Percentiles rank a stretch among this genome's conserved stretches.
phyloP scores from a whole-genome alignment of 2,797 vertebrate species.

The Ibycter americanus region DNA sequence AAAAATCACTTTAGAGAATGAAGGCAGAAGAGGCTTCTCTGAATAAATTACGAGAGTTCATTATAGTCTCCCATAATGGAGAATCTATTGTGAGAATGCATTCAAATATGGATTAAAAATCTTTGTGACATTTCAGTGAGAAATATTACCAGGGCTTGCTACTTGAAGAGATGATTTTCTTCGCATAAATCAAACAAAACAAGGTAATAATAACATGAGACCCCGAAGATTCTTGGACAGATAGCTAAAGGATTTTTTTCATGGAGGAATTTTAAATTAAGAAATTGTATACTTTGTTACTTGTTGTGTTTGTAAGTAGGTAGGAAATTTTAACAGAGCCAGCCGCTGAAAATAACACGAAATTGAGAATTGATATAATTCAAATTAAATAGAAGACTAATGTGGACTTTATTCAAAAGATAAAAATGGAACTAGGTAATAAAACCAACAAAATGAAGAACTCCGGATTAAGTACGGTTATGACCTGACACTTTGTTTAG shows the following conservation, averaged over 20 bases:
- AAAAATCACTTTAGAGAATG: background rate
- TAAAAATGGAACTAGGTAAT: background rate
- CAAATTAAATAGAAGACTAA: background rate
- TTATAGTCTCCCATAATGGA: background rate
- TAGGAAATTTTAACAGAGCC: background rate
- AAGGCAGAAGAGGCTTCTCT: background rate
- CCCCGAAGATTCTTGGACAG: background rate
- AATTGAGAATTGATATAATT: background rate
- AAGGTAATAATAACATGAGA: background rate
- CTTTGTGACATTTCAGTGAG: background rate
- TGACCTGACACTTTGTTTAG: background rate
- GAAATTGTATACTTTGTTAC: background rate
- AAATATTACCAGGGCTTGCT: background rate
- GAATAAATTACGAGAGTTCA: background rate
- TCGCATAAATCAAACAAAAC: background rate
- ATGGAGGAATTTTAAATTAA: background rate
- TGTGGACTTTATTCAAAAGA: background rate
- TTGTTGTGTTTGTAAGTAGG: background rate
- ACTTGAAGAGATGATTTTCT: background rate
- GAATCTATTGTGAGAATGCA: background rate
- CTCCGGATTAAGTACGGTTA: background rate
- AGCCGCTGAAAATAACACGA: background rate
- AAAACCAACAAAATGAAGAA: background rate
- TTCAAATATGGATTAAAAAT: background rate
- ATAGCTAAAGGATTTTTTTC: background rate